Evolutionary conservation across 2,797 vertebrate genomes (phyloP).

Genomic region (Amniataba percoides): DNA sequence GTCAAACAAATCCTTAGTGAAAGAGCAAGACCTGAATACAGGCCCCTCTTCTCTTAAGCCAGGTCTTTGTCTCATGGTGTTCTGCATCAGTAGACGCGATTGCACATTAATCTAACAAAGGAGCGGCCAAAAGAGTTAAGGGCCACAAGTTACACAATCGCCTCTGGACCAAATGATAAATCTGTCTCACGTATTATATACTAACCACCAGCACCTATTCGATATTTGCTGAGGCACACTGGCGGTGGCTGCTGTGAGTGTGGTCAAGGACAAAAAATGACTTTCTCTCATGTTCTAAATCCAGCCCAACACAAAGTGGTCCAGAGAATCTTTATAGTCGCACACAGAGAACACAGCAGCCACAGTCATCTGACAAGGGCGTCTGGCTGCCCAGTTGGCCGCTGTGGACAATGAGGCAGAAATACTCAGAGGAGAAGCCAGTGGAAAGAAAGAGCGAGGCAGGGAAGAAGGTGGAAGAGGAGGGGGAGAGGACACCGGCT

Average conservation of each 20-base stretch:
- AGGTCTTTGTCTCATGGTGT: constrained; percentile 56
- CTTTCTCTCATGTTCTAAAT: constrained; percentile 33
- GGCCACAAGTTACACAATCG: constrained; percentile 41
- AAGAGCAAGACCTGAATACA: constrained; percentile 58
- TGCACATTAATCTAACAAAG: constrained; percentile 57
- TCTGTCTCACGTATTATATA: constrained; percentile 39
- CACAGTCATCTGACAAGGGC: constrained; percentile 56
- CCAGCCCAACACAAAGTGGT: constrained; percentile 36
- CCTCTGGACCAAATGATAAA: constrained; percentile 48
- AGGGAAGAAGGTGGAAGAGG: neutral
- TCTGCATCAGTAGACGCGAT: constrained; percentile 51
- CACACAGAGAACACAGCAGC: constrained; percentile 48
- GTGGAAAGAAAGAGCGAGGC: constrained; percentile 30
- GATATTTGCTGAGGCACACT: constrained; percentile 65
- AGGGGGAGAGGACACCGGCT: neutral
- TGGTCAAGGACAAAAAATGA: constrained; percentile 64
- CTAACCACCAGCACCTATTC: constrained; percentile 43
- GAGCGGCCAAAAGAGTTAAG: constrained; percentile 30
- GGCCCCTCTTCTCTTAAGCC: constrained; percentile 30
- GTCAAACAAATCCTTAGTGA: constrained; percentile 71
- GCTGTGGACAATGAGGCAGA: constrained; percentile 64
- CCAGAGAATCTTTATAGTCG: constrained; percentile 32
- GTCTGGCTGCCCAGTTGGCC: constrained; percentile 43
- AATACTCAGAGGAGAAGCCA: constrained; percentile 61
- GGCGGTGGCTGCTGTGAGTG: constrained; percentile 35